Conservation (phyloP, 2,113 vertebrate genomes). For the Paramormyrops kingsleyae region DNA sequence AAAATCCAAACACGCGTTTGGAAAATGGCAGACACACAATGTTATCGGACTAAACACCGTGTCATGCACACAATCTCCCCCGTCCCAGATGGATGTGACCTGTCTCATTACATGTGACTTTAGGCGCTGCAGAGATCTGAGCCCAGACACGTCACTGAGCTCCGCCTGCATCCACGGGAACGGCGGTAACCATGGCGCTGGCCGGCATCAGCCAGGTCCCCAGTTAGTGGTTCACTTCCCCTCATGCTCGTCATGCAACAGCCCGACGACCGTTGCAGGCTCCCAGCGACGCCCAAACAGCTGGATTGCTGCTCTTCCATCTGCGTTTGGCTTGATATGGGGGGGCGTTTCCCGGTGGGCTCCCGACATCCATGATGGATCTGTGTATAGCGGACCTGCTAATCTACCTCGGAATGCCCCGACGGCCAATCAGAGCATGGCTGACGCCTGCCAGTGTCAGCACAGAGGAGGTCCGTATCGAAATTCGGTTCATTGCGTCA, state of each 20-base stretch:
- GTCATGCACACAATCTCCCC: neutral
- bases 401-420: slow-evolving; percentile 39
- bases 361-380: slow-evolving; percentile 48
- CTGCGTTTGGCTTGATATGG: slow-evolving; percentile 55
- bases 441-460: neutral
- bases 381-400: slow-evolving; percentile 52
- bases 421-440: slow-evolving; percentile 40
- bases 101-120: neutral
- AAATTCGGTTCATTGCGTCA: neutral
- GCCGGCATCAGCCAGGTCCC: neutral
- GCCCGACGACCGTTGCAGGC: slow-evolving; percentile 40
- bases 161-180: neutral
- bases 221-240: neutral
- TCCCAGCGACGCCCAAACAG: slow-evolving; percentile 53
- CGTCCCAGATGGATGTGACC: neutral
- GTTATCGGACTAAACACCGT: slow-evolving; percentile 3
- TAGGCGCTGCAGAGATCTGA: neutral
- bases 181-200: neutral
- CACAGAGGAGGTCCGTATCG: neutral
- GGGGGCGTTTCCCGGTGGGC: slow-evolving; percentile 50
- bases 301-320: slow-evolving; percentile 54
- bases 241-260: slow-evolving; percentile 33
- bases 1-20: neutral
- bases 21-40: neutral
- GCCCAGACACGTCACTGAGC: neutral